phyloP scores from a whole-genome alignment of 1,140 invertebrate species.

The Solen grandis region DNA sequence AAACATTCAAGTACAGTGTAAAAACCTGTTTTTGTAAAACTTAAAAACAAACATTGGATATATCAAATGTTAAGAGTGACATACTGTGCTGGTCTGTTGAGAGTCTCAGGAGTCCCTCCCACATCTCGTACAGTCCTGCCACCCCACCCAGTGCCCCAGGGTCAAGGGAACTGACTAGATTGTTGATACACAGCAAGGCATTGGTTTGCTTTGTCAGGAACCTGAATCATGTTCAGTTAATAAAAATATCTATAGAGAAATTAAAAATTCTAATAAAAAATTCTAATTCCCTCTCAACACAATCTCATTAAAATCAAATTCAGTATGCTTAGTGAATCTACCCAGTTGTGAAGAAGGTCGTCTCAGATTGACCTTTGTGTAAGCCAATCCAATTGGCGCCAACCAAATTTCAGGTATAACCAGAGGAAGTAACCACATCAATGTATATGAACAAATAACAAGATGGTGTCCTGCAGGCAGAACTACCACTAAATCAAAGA shows the following conservation, averaged over 20 bases:
- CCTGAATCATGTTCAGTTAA: conserved; percentile 74
- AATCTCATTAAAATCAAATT: too few species aligned
- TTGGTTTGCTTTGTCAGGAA: conserved; percentile 82
- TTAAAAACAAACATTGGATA: neutral
- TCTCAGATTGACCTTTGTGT: too few species aligned
- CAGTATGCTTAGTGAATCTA: neutral
- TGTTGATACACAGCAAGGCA: conserved; percentile 86
- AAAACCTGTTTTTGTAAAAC: too few species aligned
- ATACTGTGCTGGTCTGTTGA: conserved; percentile 80
- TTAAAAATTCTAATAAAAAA: neutral
- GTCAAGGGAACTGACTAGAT: conserved; percentile 84
- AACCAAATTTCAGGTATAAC: too few species aligned
- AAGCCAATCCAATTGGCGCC: too few species aligned
- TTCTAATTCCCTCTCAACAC: neutral
- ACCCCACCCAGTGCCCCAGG: conserved; percentile 84
- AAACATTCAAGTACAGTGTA: too few species aligned
- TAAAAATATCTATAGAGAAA: neutral
- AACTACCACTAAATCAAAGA: too few species aligned
- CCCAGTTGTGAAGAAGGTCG: neutral
- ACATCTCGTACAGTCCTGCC: conserved; percentile 81
- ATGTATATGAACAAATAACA: too few species aligned
- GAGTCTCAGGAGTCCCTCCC: conserved; percentile 84
- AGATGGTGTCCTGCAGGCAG: too few species aligned
- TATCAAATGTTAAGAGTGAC: neutral
- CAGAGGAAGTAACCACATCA: too few species aligned